Evolutionary conservation across 2,113 vertebrate genomes (phyloP).

Genomic region (Pteruthius melanotis): DNA sequence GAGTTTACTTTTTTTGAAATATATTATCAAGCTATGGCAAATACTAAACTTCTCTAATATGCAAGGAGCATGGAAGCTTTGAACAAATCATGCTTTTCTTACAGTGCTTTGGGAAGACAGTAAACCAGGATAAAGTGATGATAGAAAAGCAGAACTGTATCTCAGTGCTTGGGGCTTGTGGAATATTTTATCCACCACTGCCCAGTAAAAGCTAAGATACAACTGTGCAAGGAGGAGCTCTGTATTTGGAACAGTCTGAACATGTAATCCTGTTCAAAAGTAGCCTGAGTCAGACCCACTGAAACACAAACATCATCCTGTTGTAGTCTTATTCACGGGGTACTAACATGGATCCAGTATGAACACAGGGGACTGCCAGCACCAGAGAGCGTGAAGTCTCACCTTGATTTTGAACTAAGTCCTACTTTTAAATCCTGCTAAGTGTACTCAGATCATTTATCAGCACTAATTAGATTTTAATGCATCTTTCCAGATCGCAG

Average conservation of each 20-base stretch:
- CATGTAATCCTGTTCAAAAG: neutral
- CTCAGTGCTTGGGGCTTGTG: neutral
- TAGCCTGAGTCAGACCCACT: neutral
- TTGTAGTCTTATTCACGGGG: neutral
- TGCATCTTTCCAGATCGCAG: slow-evolving; percentile 77
- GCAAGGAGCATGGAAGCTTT: neutral
- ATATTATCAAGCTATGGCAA: neutral
- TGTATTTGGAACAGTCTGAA: neutral
- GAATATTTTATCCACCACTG: neutral
- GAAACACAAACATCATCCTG: neutral
- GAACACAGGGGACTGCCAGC: neutral
- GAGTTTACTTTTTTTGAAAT: neutral
- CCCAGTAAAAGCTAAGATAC: neutral
- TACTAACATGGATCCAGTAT: neutral
- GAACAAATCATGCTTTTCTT: neutral
- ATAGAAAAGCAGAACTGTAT: neutral
- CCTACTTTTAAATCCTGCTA: neutral
- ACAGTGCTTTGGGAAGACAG: neutral
- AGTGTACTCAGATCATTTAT: neutral
- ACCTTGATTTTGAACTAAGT: neutral
- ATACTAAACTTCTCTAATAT: neutral
- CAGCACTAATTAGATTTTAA: neutral
- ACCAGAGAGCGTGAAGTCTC: neutral
- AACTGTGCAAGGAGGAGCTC: neutral
- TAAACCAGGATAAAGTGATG: neutral